phyloP scores from a whole-genome alignment of 1,140 invertebrate species.

The Drosophila varians region DNA sequence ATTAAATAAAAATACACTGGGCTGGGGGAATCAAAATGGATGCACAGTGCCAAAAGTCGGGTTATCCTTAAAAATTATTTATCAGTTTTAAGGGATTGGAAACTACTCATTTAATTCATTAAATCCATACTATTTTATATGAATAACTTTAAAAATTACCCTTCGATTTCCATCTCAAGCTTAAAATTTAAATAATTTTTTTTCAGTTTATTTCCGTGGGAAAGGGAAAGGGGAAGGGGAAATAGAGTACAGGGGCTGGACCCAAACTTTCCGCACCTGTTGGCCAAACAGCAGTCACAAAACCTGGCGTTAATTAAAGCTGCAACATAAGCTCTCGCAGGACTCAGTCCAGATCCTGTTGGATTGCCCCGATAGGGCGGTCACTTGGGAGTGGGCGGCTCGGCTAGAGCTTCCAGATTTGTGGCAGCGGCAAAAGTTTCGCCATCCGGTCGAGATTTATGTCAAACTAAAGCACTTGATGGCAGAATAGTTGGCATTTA shows the following conservation, averaged over 20 bases:
- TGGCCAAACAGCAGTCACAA: conserved; percentile 60
- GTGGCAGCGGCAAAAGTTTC: conserved; percentile 57
- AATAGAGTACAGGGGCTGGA: conserved; percentile 10
- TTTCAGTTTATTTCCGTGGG: background rate
- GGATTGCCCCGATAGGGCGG: conserved; percentile 2
- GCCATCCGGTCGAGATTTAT: conserved; percentile 68
- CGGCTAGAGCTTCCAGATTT: conserved; percentile 42
- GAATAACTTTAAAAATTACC: background rate
- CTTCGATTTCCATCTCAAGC: too few species aligned
- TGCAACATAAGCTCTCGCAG: conserved; percentile 54
- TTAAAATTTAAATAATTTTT: background rate
- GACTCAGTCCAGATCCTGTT: conserved; percentile 32
- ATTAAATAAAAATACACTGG: conserved; percentile 70
- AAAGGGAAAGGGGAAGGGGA: background rate
- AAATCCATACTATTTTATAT: background rate
- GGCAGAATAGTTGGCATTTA: conserved; percentile 78
- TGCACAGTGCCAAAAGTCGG: background rate
- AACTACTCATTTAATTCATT: too few species aligned
- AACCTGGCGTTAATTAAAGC: conserved; percentile 76
- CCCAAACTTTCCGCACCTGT: conserved; percentile 68
- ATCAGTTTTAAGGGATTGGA: too few species aligned
- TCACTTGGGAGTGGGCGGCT: conserved; percentile 21
- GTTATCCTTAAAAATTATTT: too few species aligned
- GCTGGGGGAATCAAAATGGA: conserved; percentile 3
- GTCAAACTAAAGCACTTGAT: conserved; percentile 80